Evolutionary conservation across 2,113 vertebrate species (phyloP), one percentile per base, ranked within the genome.

Genomic region (Theristicus caerulescens): DNA sequence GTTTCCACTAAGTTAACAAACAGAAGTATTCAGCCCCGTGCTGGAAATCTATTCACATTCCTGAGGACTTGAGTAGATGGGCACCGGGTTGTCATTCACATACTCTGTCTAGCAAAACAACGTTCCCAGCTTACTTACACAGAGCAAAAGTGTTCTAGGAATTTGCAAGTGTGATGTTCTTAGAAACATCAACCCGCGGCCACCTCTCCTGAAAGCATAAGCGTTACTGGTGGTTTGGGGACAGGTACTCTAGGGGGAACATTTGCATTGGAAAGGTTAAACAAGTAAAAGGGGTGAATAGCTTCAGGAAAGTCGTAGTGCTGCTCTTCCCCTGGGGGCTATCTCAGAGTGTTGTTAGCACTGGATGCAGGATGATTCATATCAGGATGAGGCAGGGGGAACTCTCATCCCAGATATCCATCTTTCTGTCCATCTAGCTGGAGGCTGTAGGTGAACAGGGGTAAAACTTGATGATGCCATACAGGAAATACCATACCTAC

Each of bases 21-120:
- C 85, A 97, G 86, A 94, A 93, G 71, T 93, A 86, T 90, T 96
- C 85, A 82, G 71, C 51, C 64, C 36, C 1, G 0, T 82, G 87
- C 71, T 97, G 96, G 86, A 97, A 96, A 94, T 96, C 96, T 95
- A 82, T 88, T 93, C 78, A 61, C 94, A 96, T 97, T 97, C 94
- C 97, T 93, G 72, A 93, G 71, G 65, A 91, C 91, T 95, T 96
- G 94, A 91, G 94, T 95, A 93, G 91, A 94, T 94, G 95, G 95
- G 93, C 89, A 97, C 85, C 0, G 18, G 85, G 87, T 74, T 94
- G 91, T 93, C 89, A 91, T 88, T 97, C 79, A 25, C 86, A 94
- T 93, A 93, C 94, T 92, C 93, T 81, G 94, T 92, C 96, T 96
- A 92, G 95, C 88, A 95, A 96, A 97, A 96, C 95, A 96, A 93